Conservation (phyloP, 2,888 invertebrate species). For the Netelia inedita region DNA sequence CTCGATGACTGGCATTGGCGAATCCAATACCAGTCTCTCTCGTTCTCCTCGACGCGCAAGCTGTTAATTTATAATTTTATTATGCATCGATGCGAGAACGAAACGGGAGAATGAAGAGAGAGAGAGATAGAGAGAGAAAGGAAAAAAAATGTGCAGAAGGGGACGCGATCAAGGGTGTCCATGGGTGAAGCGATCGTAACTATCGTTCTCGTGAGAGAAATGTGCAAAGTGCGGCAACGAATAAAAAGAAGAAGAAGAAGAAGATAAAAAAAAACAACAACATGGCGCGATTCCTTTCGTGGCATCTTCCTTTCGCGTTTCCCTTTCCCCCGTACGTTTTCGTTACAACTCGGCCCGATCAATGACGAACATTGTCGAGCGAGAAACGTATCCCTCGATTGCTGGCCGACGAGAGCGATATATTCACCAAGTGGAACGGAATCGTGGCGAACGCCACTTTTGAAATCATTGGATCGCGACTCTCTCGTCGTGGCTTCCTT, state of each 20-base stretch:
- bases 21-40: conserved; percentile 1
- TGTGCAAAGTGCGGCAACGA: neutral
- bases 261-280: no score
- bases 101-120: conserved; percentile 5
- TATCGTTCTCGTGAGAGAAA: neutral
- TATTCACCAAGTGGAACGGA: conserved; percentile 8
- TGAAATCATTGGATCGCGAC: conserved; percentile 36
- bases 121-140: neutral
- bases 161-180: neutral
- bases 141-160: conserved; percentile 5
- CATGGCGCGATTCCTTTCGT: no score
- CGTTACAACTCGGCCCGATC: neutral
- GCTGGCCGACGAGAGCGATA: neutral
- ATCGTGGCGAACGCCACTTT: conserved; percentile 31
- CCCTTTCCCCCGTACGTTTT: no score
- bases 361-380: neutral
- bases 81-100: conserved; percentile 41
- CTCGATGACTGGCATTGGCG: conserved; percentile 29
- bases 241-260: no score
- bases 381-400: neutral
- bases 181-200: neutral
- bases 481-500: neutral
- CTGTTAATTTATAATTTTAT: conserved; percentile 66
- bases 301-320: no score
- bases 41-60: neutral